Conservation (phyloP, 1,140 invertebrate species). For the Drepana arcuata region DNA sequence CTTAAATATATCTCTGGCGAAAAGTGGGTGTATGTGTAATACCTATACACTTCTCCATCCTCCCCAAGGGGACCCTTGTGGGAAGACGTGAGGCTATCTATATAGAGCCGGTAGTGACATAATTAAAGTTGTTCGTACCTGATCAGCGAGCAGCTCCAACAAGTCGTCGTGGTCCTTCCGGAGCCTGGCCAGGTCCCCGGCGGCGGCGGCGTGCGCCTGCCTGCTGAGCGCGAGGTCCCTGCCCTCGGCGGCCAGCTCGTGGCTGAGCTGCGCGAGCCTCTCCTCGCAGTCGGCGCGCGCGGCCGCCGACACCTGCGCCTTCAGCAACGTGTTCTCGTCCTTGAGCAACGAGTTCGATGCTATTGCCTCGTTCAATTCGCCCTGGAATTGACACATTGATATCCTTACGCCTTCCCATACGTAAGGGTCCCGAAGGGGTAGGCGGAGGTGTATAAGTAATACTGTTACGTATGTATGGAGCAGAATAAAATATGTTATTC, state of each 20-base stretch:
- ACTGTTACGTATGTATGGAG: too few species aligned
- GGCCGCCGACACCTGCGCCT: constrained; percentile 77
- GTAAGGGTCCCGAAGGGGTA: too few species aligned
- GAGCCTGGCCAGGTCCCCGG: constrained; percentile 76
- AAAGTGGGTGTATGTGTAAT: too few species aligned
- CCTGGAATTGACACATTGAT: constrained; percentile 59
- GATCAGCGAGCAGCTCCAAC: constrained; percentile 86
- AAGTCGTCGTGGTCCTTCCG: constrained; percentile 94
- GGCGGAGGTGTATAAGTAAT: too few species aligned
- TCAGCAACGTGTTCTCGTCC: constrained; percentile 90
- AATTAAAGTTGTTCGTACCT: too few species aligned
- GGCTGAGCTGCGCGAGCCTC: constrained; percentile 5
- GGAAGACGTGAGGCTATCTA: too few species aligned
- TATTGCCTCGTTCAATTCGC: constrained; percentile 80
- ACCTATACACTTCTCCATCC: too few species aligned
- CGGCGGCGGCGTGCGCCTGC: constrained; percentile 16
- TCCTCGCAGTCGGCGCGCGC: not conserved
- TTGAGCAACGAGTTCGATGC: constrained; percentile 82
- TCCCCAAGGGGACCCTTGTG: too few species aligned
- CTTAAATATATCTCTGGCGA: too few species aligned
- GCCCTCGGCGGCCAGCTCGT: constrained; percentile 18
- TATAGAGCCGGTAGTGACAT: too few species aligned
- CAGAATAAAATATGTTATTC: too few species aligned
- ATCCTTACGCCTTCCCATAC: too few species aligned
- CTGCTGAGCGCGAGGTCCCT: constrained; percentile 16